Evolutionary conservation across 2,888 invertebrate genomes (phyloP).

Genomic region (Scaptomyza tumidula): DNA sequence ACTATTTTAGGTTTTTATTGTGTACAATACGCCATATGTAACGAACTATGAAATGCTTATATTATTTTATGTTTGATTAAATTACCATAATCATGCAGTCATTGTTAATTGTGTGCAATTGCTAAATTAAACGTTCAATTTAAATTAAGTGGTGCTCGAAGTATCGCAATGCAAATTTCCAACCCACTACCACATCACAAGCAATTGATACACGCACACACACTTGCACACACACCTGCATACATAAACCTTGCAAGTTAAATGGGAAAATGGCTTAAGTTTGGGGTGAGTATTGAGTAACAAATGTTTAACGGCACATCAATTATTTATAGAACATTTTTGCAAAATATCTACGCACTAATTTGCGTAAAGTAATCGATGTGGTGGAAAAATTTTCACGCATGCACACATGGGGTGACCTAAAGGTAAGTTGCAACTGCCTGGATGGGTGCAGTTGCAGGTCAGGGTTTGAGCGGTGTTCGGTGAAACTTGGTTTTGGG

Average conservation of each 20-base stretch:
- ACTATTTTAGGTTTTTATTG: too few relatives aligned
- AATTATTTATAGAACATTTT: conserved; percentile 80
- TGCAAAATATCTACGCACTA: conserved; percentile 81
- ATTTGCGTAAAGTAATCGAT: conserved; percentile 81
- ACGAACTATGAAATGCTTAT: too few relatives aligned
- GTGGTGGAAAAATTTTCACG: conserved; percentile 79
- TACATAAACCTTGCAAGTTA: neutral
- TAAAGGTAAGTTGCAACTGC: conserved; percentile 18
- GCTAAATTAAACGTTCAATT: conserved; percentile 72
- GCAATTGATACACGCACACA: conserved; percentile 6
- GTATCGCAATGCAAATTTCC: conserved; percentile 32
- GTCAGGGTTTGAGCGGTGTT: conserved; percentile 6
- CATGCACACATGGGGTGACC: conserved; percentile 70
- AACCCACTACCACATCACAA: neutral
- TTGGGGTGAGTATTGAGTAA: conserved; percentile 5
- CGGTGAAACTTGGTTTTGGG: conserved; percentile 18
- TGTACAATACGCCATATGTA: too few relatives aligned
- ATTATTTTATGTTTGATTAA: neutral
- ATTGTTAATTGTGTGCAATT: conserved; percentile 58
- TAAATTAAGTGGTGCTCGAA: conserved; percentile 59
- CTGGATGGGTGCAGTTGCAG: neutral
- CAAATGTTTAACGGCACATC: conserved; percentile 61
- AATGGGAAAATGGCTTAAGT: conserved; percentile 8
- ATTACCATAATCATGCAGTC: conserved; percentile 28
- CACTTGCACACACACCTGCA: conserved; percentile 4